Evolutionary conservation across 2,888 invertebrate species (phyloP).

Genomic region (Leptinotarsa haldemani): DNA sequence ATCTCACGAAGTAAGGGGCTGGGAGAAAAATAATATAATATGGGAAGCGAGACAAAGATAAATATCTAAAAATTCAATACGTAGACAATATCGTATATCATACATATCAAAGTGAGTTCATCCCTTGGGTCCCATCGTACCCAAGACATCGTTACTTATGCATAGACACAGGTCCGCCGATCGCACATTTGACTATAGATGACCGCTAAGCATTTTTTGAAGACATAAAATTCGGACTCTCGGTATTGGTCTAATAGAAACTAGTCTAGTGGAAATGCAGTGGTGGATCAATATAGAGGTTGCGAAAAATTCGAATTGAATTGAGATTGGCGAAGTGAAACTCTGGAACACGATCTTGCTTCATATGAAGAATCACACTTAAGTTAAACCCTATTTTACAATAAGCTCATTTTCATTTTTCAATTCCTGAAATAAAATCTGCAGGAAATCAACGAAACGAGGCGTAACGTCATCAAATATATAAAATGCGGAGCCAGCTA

Average conservation of each 20-base stretch:
- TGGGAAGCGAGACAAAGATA: slow-evolving; percentile 53
- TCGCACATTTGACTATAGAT: slow-evolving; percentile 67
- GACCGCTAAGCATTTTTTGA: slow-evolving; percentile 63
- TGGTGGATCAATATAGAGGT: background rate
- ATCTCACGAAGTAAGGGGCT: slow-evolving; percentile 8
- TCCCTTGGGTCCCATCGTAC: slow-evolving; percentile 62
- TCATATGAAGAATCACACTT: no score
- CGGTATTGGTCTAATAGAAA: background rate
- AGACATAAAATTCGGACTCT: slow-evolving; percentile 21
- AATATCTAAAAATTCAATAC: slow-evolving; percentile 62
- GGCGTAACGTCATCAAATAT: no score
- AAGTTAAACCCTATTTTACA: no score
- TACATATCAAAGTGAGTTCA: slow-evolving; percentile 64
- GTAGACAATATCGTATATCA: slow-evolving; percentile 64
- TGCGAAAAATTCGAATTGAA: background rate
- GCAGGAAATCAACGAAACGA: no score
- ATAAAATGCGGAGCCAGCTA: no score
- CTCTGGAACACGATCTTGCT: no score
- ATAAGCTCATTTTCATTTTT: no score
- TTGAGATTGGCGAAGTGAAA: background rate
- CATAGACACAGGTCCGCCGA: slow-evolving; percentile 64
- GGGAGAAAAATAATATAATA: slow-evolving; percentile 19
- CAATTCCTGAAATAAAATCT: no score
- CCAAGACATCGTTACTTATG: slow-evolving; percentile 63
- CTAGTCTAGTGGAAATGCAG: background rate